phyloP scores from a whole-genome alignment of 92 coral and sea anemone species.

The Galaxea fascicularis region DNA sequence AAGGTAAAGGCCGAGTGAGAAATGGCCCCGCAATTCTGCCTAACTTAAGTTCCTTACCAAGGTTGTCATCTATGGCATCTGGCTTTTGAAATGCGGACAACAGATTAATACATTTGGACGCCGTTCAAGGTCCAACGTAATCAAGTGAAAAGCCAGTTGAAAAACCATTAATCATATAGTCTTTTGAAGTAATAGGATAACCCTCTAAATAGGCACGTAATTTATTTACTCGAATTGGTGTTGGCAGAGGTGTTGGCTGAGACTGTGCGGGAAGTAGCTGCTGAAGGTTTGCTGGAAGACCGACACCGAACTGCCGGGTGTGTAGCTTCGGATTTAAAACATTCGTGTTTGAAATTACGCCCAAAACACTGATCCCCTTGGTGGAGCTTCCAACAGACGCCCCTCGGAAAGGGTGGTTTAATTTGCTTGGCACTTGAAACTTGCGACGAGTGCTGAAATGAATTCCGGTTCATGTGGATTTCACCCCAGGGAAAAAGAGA shows the following conservation, averaged over 20 bases:
- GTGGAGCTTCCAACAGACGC: background rate
- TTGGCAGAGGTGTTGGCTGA: background rate
- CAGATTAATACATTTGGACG: background rate
- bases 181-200: background rate
- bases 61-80: background rate
- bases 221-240: constrained; percentile 1
- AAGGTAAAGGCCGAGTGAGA: background rate
- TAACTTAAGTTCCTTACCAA: background rate
- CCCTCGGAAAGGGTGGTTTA: background rate
- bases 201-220: background rate
- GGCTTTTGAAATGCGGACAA: background rate
- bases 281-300: background rate
- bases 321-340: background rate
- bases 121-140: background rate
- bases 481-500: background rate
- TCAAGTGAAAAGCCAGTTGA: background rate
- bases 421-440: background rate
- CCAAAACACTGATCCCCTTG: background rate
- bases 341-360: background rate
- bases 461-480: background rate
- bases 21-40: background rate
- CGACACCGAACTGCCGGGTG: background rate
- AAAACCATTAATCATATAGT: background rate
- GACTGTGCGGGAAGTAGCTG: background rate
- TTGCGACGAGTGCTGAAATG: background rate